These are phyloP conservation scores for Abrostola tripartita DNA, from an alignment of 2,888 invertebrate genomes.

Conservation along the genomic window DNA sequence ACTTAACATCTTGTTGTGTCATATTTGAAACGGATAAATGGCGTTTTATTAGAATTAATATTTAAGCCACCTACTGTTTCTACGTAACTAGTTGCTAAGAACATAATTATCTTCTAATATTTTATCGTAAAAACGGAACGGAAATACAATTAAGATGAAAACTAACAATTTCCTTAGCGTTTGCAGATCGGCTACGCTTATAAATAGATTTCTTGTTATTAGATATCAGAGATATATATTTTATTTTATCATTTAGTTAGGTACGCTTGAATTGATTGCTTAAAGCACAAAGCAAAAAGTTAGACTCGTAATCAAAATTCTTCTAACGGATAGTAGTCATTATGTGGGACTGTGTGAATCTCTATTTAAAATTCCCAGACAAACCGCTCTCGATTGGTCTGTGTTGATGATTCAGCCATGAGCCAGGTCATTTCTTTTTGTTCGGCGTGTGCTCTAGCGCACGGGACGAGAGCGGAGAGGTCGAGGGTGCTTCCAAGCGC, in stretches of 20 bases:
- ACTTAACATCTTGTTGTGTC: slow-evolving; percentile 54
- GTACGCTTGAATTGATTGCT: neutral
- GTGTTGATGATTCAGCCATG: slow-evolving; percentile 53
- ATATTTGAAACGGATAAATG: slow-evolving; percentile 35
- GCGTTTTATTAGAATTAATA: slow-evolving; percentile 16
- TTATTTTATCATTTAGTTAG: neutral
- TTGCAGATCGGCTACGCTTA: slow-evolving; percentile 11
- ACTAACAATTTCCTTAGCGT: slow-evolving; percentile 27
- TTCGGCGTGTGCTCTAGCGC: slow-evolving; percentile 42
- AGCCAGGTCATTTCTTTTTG: slow-evolving; percentile 46
- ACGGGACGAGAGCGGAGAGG: slow-evolving; percentile 23
- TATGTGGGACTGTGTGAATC: slow-evolving; percentile 37
- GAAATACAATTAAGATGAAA: slow-evolving; percentile 34
- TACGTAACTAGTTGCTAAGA: neutral
- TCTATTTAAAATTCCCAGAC: slow-evolving; percentile 55
- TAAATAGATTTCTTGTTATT: slow-evolving; percentile 23
- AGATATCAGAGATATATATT: slow-evolving; percentile 3
- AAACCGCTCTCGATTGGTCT: slow-evolving; percentile 34
- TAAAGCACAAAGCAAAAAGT: slow-evolving; percentile 7
- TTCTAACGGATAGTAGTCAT: slow-evolving; percentile 36
- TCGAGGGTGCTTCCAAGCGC: slow-evolving; percentile 54
- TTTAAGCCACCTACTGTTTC: slow-evolving; percentile 8
- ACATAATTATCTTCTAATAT: slow-evolving; percentile 4
- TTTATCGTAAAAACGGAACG: slow-evolving; percentile 15
- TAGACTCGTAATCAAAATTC: slow-evolving; percentile 28